These are phyloP conservation scores for Taphrorychus bicolor DNA, from an alignment of 2,888 invertebrate genomes.

Conservation along the genomic window DNA sequence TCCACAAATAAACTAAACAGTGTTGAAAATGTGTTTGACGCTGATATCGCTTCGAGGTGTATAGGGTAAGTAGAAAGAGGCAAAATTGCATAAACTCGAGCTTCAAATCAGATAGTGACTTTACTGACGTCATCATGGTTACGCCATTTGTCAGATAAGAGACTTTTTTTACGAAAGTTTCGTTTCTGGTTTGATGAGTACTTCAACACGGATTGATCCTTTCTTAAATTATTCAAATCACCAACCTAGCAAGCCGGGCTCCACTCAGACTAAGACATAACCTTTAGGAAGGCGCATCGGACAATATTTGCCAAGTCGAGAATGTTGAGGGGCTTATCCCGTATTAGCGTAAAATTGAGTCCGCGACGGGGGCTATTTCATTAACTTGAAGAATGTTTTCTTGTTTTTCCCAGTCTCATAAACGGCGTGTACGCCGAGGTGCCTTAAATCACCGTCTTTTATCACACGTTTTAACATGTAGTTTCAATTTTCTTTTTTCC, in stretches of 20 bases:
- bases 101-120: neutral
- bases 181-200: too few species aligned
- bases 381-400: neutral
- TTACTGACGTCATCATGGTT: neutral
- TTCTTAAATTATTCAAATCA: neutral
- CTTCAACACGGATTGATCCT: too few species aligned
- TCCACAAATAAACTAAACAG: slow-evolving; percentile 3
- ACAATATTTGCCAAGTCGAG: neutral
- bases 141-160: neutral
- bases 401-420: neutral
- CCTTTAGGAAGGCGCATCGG: neutral
- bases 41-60: neutral
- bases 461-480: neutral
- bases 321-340: neutral
- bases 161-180: too few species aligned
- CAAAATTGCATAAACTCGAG: neutral
- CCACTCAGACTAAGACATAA: neutral
- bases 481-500: neutral
- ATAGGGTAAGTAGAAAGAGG: neutral
- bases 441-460: neutral
- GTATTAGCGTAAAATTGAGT: slow-evolving; percentile 1
- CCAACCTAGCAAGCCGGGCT: neutral
- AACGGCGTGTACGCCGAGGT: neutral
- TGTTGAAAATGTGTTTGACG: slow-evolving; percentile 3
- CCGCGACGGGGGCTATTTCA: neutral